Percentiles rank a stretch among this genome's conserved stretches.
These are phyloP conservation scores for Drosophila micromelanica DNA, from an alignment of 1,140 invertebrate species.

Conservation along the genomic window DNA sequence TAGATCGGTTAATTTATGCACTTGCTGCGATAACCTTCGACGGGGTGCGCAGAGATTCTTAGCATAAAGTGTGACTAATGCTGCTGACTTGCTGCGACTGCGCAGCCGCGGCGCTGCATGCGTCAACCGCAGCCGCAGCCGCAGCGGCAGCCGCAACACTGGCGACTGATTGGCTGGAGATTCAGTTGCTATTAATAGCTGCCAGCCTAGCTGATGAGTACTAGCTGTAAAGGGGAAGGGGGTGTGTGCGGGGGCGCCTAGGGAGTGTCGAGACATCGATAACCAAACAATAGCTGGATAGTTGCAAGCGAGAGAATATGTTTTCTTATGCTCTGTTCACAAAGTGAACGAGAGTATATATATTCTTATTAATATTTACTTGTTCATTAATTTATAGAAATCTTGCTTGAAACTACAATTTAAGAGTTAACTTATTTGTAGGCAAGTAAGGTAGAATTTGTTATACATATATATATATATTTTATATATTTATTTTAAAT, in stretches of 20 bases:
- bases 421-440: no score
- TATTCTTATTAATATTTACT: no score
- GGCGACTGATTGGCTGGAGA: conserved; percentile 68
- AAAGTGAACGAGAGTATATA: no score
- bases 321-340: no score
- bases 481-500: no score
- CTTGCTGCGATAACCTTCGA: conserved; percentile 36
- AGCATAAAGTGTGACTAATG: conserved; percentile 41
- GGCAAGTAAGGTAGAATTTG: no score
- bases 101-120: conserved; percentile 27
- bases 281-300: neutral
- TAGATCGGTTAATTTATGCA: conserved; percentile 1
- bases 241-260: neutral
- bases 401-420: no score
- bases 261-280: conserved; percentile 10
- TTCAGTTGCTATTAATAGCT: conserved; percentile 65
- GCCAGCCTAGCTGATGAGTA: conserved; percentile 25
- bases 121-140: neutral
- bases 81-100: conserved; percentile 14
- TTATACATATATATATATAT: no score
- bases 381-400: no score
- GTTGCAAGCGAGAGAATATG: conserved; percentile 10
- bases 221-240: neutral
- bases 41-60: conserved; percentile 1
- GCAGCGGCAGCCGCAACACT: neutral